Evolutionary conservation across 2,113 vertebrate species (phyloP).

Genomic region (Onychostruthus taczanowskii): DNA sequence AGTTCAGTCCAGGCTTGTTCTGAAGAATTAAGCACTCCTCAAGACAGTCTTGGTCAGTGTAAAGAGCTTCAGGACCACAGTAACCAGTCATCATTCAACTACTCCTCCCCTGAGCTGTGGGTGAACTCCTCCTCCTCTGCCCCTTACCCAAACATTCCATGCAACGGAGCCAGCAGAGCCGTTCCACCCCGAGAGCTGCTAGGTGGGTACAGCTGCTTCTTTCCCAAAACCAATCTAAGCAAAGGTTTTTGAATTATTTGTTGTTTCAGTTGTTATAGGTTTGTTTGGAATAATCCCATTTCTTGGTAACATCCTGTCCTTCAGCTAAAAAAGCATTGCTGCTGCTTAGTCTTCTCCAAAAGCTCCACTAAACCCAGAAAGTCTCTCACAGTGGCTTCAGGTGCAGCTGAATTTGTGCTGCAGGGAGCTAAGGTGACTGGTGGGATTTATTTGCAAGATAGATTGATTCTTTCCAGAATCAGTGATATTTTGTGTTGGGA

Average conservation of each 20-base stretch:
- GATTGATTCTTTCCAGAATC: background rate
- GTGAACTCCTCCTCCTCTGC: slow-evolving; percentile 83
- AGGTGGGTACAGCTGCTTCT: slow-evolving; percentile 71
- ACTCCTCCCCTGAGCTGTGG: slow-evolving; percentile 90
- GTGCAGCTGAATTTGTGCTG: background rate
- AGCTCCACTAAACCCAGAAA: background rate
- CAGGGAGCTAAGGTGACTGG: background rate
- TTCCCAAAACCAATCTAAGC: background rate
- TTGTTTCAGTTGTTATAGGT: background rate
- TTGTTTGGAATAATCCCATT: background rate
- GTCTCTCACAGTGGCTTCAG: background rate
- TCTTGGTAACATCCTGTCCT: background rate
- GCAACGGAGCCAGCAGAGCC: slow-evolving; percentile 90
- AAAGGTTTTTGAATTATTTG: background rate
- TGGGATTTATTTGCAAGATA: background rate
- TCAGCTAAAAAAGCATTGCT: background rate
- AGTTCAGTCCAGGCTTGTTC: slow-evolving; percentile 86
- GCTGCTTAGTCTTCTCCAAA: background rate
- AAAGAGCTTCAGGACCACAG: slow-evolving; percentile 88
- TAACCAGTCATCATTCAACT: slow-evolving; percentile 81
- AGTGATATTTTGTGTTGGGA: background rate
- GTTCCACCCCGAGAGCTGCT: slow-evolving; percentile 87
- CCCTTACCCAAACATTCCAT: slow-evolving; percentile 96
- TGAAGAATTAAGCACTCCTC: slow-evolving; percentile 82
- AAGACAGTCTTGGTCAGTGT: slow-evolving; percentile 79